Evolutionary conservation across 1,140 invertebrate species (phyloP), one percentile per base, ranked within the genome.

Genomic region (Caenorhabditis inopinata): DNA sequence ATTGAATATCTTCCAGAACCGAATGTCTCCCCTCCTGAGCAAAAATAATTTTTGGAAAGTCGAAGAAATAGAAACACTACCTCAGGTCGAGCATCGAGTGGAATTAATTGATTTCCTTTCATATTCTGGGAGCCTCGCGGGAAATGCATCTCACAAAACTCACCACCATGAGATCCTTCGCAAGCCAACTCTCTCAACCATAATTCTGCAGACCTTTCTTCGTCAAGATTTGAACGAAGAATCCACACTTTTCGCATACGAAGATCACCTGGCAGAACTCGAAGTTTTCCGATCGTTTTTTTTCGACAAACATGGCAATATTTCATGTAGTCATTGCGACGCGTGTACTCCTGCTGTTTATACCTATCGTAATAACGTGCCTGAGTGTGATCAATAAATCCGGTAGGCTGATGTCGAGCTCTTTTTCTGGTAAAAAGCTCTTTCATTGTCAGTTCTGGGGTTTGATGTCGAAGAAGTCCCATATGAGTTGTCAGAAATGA

Each of bases 171-270:
- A 2, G 76, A 58, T 3, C 49, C 76, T 42, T 78, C 76, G 32
- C 76, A 58, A 16, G 53, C 49, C 35, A 53, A 18, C 12, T 78
- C 76, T 23, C 76, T 32, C 5, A 38, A n/a, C 76, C 76, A 78
- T 12, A 78, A 42, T n/a, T 78, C 76, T n/a, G 76, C 76, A 25
- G 76, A 78, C 3, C 76, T 32, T 47, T 78, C 76, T 23, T 58
- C 49, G 27, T 78, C 76, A 1, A 78, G 76, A 47, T 78, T 78
- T 14, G 53, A 47, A 2, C 76, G 76, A 6, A 78, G 76, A 32
- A 78, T 78, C 76, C 76, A 78, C n/a, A 53, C 35, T 62, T 42
- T 38, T 58, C 49, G 21, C 38, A 78, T 53, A 11, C 76, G 12
- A 29, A 58, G 76, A 25, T 78, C 76, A 18, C 76, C 53, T 6